Evolutionary conservation across 2,888 invertebrate species (phyloP).

Genomic region (Kuschelorhynchus macadamiae): DNA sequence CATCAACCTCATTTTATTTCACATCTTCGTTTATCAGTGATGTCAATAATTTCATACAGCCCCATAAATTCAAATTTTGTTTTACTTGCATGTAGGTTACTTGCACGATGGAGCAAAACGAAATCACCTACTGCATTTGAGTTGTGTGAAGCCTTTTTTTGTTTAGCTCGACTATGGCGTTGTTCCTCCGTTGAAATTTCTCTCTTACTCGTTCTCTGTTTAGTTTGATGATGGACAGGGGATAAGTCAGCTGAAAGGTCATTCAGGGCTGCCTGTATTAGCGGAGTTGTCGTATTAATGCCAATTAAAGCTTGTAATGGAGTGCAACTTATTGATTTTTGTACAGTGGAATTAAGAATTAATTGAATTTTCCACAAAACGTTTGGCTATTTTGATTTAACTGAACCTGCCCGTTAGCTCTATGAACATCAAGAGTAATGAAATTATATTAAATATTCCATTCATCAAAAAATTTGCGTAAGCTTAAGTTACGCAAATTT

Average conservation of each 20-base stretch:
- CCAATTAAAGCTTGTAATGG: slow-evolving; percentile 8
- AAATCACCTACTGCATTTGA: too few relatives aligned
- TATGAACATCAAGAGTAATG: slow-evolving; percentile 29
- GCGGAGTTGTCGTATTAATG: slow-evolving; percentile 40
- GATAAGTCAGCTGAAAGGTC: background rate
- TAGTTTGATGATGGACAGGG: too few relatives aligned
- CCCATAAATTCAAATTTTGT: too few relatives aligned
- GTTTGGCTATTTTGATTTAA: slow-evolving; percentile 51
- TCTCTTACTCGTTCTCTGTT: too few relatives aligned
- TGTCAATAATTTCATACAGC: too few relatives aligned
- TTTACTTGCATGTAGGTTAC: background rate
- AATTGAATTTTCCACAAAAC: slow-evolving; percentile 52
- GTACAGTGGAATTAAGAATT: slow-evolving; percentile 50
- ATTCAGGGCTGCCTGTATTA: slow-evolving; percentile 47
- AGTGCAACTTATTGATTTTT: slow-evolving; percentile 46
- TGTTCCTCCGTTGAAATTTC: too few relatives aligned
- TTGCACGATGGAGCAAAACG: too few relatives aligned
- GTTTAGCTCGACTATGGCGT: too few relatives aligned
- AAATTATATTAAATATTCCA: slow-evolving; percentile 20
- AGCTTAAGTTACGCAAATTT: slow-evolving; percentile 43
- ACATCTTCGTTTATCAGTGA: too few relatives aligned
- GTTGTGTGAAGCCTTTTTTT: too few relatives aligned
- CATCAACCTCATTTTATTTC: too few relatives aligned
- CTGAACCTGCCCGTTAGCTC: slow-evolving; percentile 51
- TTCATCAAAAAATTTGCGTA: slow-evolving; percentile 38